Base-by-base conservation (phyloP, 2,797 vertebrate genomes). In the Poeciliopsis paucimaculata region DNA sequence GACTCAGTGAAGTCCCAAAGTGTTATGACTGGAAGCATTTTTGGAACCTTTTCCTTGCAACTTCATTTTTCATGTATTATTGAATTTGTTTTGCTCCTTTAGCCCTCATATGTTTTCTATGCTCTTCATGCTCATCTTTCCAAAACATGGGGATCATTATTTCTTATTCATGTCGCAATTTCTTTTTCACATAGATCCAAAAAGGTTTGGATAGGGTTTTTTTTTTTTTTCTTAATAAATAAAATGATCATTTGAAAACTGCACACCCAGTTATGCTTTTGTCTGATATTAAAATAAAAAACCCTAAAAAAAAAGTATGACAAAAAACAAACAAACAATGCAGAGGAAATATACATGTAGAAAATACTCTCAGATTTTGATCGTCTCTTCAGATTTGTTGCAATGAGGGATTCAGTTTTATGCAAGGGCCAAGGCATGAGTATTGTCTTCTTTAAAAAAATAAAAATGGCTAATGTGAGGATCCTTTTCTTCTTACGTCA, bases 351-450 rank as follows among this genome's bases (percentile, higher is more conserved):
- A 43, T 9, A 26, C 12, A 28, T 28, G 43, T 45, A 28, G 26
- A 72, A 46, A 72, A 72, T 46, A 46, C 12, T 70, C 23, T 88
- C 80, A 85, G 81, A 80, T 53, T 90, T 90, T 88, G 39, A 83
- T 80, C 81, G 85, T 85, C 55, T 86, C 55, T 82, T 75, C 76
- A 77, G 81, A 90, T 79, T 62, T 88, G 86, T 89, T 75, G 62
- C 2, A 0, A 34, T 70, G 73, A 85, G 72, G 51, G 77, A 47
- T 78, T 81, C 53, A 73, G 28, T 51, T 80, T 79, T 83, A 83
- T 84, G 86, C 84, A 84, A 84, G 51, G 78, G 64, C 55, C 46
- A n/a, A 8, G 26, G 51, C 60, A 64, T 51, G 49, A 76, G 34
- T 72, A 66, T 85, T 81, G 77, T 82, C 83, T 57, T 74, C 62